phyloP scores from a whole-genome alignment of 1,140 invertebrate species.

The Nasonia giraulti region DNA sequence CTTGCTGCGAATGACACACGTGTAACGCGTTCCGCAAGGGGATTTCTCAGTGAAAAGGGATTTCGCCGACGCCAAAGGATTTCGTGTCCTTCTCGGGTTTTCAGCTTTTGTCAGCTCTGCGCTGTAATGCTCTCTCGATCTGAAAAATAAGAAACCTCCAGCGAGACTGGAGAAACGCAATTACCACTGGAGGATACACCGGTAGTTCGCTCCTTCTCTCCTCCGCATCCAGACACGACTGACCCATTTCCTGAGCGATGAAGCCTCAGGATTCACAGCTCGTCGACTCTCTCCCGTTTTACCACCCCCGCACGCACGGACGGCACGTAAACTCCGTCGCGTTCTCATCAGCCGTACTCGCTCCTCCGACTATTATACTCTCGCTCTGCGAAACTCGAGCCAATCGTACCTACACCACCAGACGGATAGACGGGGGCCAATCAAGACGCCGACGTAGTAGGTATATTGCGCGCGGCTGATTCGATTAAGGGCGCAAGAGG shows the following conservation, averaged over 20 bases:
- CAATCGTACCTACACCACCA: background rate
- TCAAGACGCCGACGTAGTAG: background rate
- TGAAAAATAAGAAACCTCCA: no score
- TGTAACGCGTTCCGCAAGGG: background rate
- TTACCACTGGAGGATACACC: background rate
- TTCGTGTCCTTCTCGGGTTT: no score
- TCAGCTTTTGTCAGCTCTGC: no score
- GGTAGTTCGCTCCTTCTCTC: background rate
- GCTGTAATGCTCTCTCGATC: no score
- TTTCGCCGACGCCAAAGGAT: no score
- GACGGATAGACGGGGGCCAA: background rate
- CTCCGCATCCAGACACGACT: background rate
- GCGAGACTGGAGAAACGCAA: background rate
- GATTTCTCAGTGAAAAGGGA: no score
- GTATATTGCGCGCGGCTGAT: background rate
- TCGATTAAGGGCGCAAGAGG: background rate
- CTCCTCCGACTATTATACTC: background rate
- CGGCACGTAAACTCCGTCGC: background rate
- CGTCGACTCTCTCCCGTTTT: background rate
- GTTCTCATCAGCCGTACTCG: background rate
- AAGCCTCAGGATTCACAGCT: background rate
- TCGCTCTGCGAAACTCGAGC: background rate
- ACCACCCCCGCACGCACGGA: background rate
- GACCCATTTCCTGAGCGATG: background rate
- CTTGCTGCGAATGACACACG: constrained; percentile 16